A percentile compares a stretch with the other conserved stretches of the same genome.
These are phyloP conservation scores for Euwallacea similis DNA, from an alignment of 1,140 invertebrate genomes.

Conservation along the genomic window DNA sequence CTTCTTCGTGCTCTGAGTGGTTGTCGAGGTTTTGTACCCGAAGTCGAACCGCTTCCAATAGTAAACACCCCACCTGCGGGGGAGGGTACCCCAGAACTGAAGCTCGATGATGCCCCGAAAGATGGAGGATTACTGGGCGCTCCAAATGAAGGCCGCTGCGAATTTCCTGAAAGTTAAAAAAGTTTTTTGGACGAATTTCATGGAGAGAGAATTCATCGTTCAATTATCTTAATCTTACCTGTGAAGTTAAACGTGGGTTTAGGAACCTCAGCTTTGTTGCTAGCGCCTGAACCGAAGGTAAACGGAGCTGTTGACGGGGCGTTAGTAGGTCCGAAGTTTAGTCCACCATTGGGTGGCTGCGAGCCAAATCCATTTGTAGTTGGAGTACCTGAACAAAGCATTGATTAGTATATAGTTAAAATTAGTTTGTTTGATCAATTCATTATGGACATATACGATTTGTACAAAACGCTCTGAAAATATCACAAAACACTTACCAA, in stretches of 20 bases:
- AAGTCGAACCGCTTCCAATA: constrained; percentile 22
- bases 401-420: neutral
- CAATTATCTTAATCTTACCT: constrained; percentile 6
- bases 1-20: constrained; percentile 23
- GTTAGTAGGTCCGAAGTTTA: constrained; percentile 19
- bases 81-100: neutral
- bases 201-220: too few relatives aligned
- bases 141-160: neutral
- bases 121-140: neutral
- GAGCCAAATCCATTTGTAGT: neutral
- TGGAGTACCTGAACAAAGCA: neutral
- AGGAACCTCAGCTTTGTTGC: constrained; percentile 3
- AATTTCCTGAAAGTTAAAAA: neutral
- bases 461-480: neutral
- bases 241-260: constrained; percentile 32
- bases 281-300: constrained; percentile 14
- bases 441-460: neutral
- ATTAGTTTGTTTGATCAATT: neutral
- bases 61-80: constrained; percentile 10
- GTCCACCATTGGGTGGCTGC: constrained; percentile 15
- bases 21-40: neutral
- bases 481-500: constrained; percentile 15
- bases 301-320: neutral
- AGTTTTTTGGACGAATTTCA: too few relatives aligned
- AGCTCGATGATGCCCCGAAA: constrained; percentile 4